Conservation (phyloP, 2,113 vertebrate species). For the Mustela nigripes region DNA sequence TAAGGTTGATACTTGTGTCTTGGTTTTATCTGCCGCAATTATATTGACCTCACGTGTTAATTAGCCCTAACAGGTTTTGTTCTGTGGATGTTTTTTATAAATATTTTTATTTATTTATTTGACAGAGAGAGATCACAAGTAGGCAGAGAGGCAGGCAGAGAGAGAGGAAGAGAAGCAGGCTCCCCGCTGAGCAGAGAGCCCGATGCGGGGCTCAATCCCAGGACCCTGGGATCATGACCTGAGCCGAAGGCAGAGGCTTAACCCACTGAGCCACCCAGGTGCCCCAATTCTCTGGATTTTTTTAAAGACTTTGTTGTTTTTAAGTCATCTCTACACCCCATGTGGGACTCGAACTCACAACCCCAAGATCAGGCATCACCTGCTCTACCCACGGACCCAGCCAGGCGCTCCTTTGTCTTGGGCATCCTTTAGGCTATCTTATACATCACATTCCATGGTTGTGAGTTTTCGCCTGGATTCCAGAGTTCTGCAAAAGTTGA, state of each 20-base stretch:
- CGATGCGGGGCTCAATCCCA: too few species aligned
- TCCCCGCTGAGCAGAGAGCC: too few species aligned
- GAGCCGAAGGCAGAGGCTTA: too few species aligned
- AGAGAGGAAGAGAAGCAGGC: too few species aligned
- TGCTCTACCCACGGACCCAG: neutral
- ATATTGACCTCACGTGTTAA: neutral
- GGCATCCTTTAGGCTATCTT: neutral
- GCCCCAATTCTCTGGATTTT: neutral
- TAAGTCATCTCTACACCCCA: neutral
- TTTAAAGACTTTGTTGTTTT: neutral
- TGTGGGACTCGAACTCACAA: neutral
- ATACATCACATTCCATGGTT: neutral
- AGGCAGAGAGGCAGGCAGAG: too few species aligned
- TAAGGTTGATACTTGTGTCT: neutral
- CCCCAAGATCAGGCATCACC: neutral
- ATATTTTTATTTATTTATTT: neutral
- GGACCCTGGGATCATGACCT: too few species aligned
- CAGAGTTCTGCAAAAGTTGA: neutral
- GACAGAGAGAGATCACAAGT: too few species aligned
- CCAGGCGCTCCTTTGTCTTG: neutral
- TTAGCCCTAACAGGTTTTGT: neutral
- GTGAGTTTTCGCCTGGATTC: neutral
- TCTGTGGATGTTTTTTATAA: neutral
- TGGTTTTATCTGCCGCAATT: neutral
- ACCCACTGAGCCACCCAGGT: too few species aligned